Evolutionary conservation across 2,888 invertebrate genomes (phyloP).

Genomic region (Leptopilina syphax): DNA sequence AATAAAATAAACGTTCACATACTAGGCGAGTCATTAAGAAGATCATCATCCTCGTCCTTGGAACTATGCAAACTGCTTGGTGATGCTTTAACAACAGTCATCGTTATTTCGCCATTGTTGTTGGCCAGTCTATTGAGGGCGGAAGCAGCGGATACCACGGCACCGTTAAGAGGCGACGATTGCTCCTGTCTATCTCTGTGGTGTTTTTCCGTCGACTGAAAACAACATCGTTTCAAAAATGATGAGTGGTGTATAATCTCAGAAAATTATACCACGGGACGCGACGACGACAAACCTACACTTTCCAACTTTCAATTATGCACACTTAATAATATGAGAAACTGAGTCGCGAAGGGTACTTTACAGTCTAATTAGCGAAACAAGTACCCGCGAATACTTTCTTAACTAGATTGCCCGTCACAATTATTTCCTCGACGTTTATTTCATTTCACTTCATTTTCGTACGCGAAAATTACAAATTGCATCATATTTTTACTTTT

Average conservation of each 20-base stretch:
- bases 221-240: conserved; percentile 44
- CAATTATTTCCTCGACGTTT: conserved; percentile 59
- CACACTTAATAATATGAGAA: conserved; percentile 60
- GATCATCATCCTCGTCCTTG: conserved; percentile 79
- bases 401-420: conserved; percentile 67
- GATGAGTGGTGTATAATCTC: no score
- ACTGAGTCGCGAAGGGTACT: conserved; percentile 58
- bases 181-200: conserved; percentile 78
- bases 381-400: conserved; percentile 65
- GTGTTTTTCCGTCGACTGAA: conserved; percentile 75
- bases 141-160: conserved; percentile 79
- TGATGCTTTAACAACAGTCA: conserved; percentile 76
- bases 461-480: not conserved
- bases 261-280: not conserved
- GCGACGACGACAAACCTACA: conserved; percentile 43
- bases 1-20: conserved; percentile 74
- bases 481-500: not conserved
- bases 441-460: conserved; percentile 2
- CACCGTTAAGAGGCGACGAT: conserved; percentile 75
- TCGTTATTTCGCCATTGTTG: conserved; percentile 89
- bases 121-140: conserved; percentile 86
- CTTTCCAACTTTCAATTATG: conserved; percentile 60
- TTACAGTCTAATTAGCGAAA: conserved; percentile 66
- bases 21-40: conserved; percentile 91
- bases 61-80: conserved; percentile 76